These are phyloP conservation scores for Aegithalos caudatus DNA, from an alignment of 2,113 vertebrate genomes.

Conservation along the genomic window DNA sequence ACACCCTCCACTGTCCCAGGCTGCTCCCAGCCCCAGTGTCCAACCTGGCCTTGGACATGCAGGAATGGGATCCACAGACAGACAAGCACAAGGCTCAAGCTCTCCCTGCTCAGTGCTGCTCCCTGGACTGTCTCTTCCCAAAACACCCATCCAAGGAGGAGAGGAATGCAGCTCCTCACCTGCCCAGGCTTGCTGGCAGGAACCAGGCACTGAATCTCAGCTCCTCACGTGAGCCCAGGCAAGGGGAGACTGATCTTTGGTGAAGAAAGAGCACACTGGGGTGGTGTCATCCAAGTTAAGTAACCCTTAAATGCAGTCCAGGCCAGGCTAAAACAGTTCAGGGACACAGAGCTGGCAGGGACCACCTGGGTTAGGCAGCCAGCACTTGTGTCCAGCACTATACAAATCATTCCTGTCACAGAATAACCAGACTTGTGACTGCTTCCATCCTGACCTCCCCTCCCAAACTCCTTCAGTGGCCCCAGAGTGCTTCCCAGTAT, in stretches of 20 bases:
- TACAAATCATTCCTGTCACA: neutral
- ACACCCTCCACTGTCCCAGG: neutral
- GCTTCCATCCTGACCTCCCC: neutral
- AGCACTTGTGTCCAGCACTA: neutral
- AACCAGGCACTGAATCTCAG: neutral
- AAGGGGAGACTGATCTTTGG: neutral
- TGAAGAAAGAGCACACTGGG: neutral
- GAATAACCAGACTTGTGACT: neutral
- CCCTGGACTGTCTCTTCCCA: neutral
- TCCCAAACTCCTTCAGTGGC: neutral
- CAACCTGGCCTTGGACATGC: neutral
- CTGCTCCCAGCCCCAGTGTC: neutral
- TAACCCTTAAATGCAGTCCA: neutral
- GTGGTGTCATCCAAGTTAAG: neutral
- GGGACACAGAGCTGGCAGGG: neutral
- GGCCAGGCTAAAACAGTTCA: neutral
- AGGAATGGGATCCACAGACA: neutral
- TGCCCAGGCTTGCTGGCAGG: slow-evolving; percentile 15
- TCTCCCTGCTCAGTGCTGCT: neutral
- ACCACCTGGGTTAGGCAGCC: neutral
- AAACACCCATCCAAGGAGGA: neutral
- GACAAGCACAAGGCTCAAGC: neutral
- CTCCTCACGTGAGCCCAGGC: neutral
- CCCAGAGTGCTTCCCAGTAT: neutral
- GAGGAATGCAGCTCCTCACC: neutral